Conservation (phyloP, 2,888 invertebrate species). For the Eupithecia inturbata region DNA sequence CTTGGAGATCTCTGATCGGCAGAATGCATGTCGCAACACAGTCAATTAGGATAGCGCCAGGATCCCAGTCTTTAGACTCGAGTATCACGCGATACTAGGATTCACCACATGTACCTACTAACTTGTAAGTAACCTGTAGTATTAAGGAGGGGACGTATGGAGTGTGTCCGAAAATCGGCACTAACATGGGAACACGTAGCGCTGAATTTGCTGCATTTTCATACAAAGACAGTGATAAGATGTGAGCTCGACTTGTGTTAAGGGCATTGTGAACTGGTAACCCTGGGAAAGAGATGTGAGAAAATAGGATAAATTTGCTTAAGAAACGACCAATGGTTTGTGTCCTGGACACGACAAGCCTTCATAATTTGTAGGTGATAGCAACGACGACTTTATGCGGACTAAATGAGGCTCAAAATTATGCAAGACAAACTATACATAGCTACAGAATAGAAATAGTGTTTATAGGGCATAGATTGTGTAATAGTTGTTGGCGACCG, state of each 20-base stretch:
- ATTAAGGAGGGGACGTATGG: neutral
- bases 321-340: no score
- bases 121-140: slow-evolving; percentile 25
- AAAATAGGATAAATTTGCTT: no score
- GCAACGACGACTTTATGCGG: no score
- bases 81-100: slow-evolving; percentile 31
- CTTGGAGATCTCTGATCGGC: slow-evolving; percentile 22
- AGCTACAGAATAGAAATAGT: no score
- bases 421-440: no score
- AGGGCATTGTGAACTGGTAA: no score
- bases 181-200: neutral
- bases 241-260: neutral
- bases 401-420: no score
- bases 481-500: no score
- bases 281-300: no score
- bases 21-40: slow-evolving; percentile 35
- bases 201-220: neutral
- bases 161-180: neutral
- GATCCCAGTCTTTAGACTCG: slow-evolving; percentile 19
- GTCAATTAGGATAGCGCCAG: slow-evolving; percentile 34
- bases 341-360: no score
- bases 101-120: slow-evolving; percentile 12
- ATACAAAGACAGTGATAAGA: neutral
- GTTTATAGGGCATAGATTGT: no score
- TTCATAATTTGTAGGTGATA: no score